Conservation (phyloP, 2,888 invertebrate species). For the Aproaerema taeniolella region DNA sequence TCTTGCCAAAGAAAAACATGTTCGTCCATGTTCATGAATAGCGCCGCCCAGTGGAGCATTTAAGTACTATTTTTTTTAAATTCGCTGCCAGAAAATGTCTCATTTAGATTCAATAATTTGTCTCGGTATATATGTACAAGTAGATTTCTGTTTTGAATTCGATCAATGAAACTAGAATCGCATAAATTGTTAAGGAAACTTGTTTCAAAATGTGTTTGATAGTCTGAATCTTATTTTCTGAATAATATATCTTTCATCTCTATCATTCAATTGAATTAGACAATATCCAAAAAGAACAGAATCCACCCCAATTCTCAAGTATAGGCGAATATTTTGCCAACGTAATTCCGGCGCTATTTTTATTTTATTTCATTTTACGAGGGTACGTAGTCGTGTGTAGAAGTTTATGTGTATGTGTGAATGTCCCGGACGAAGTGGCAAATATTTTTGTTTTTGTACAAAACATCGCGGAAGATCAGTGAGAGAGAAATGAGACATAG, state of each 20-base stretch:
- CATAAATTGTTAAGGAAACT: not conserved
- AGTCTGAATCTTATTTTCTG: not conserved
- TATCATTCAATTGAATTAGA: not conserved
- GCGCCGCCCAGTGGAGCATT: too few relatives aligned
- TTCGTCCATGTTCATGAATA: too few relatives aligned
- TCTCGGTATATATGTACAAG: too few relatives aligned
- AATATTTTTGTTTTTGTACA: conserved; percentile 19
- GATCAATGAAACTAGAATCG: too few relatives aligned
- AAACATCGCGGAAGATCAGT: conserved; percentile 10
- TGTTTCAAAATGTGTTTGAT: not conserved
- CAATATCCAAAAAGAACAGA: not conserved
- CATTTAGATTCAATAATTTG: too few relatives aligned
- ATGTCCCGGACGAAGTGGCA: not conserved
- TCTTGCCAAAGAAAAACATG: too few relatives aligned
- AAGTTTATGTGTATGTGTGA: not conserved
- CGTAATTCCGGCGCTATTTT: conserved; percentile 50
- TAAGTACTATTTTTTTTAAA: too few relatives aligned
- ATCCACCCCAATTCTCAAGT: conserved; percentile 6
- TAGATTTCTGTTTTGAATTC: too few relatives aligned
- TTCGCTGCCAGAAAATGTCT: too few relatives aligned
- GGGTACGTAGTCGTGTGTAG: conserved; percentile 4
- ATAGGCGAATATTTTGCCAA: conserved; percentile 32
- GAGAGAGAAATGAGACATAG: too few relatives aligned
- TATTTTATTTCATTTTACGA: conserved; percentile 33
- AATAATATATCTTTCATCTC: not conserved